Evolutionary conservation across 2,113 vertebrate genomes (phyloP).

Genomic region (Glaucomys volans): DNA sequence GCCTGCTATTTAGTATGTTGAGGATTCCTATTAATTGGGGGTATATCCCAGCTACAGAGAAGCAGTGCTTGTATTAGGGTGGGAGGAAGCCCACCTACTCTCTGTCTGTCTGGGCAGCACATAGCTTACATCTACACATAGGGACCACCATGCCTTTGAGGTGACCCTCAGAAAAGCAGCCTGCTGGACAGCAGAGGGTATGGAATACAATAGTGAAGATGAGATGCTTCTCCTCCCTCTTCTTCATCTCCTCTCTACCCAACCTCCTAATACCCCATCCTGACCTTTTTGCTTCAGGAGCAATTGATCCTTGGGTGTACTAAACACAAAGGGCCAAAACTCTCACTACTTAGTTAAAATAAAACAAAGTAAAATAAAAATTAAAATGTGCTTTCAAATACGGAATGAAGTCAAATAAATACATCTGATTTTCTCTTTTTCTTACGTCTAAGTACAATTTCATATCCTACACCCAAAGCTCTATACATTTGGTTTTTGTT

Average conservation of each 20-base stretch:
- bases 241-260: not conserved
- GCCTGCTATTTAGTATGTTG: conserved; percentile 80
- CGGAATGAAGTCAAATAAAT: conserved; percentile 93
- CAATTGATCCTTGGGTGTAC: conserved; percentile 71
- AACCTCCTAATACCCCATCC: conserved; percentile 34
- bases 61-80: not conserved
- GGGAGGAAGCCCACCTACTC: conserved; percentile 55
- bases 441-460: conserved; percentile 89
- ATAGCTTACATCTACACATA: conserved; percentile 48
- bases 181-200: conserved; percentile 72
- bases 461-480: conserved; percentile 91
- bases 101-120: not conserved
- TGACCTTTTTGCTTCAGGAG: conserved; percentile 66
- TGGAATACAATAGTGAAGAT: conserved; percentile 67
- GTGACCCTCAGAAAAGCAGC: conserved; percentile 66
- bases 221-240: not conserved
- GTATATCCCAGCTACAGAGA: conserved; percentile 38
- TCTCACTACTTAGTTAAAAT: conserved; percentile 85
- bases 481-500: conserved; percentile 91
- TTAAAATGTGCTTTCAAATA: conserved; percentile 92
- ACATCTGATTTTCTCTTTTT: conserved; percentile 88
- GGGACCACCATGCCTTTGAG: not conserved
- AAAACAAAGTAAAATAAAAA: conserved; percentile 86
- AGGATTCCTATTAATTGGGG: conserved; percentile 62
- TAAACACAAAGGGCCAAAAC: conserved; percentile 79